These are phyloP conservation scores for Excalfactoria chinensis DNA, from an alignment of 2,113 vertebrate species.

Conservation along the genomic window DNA sequence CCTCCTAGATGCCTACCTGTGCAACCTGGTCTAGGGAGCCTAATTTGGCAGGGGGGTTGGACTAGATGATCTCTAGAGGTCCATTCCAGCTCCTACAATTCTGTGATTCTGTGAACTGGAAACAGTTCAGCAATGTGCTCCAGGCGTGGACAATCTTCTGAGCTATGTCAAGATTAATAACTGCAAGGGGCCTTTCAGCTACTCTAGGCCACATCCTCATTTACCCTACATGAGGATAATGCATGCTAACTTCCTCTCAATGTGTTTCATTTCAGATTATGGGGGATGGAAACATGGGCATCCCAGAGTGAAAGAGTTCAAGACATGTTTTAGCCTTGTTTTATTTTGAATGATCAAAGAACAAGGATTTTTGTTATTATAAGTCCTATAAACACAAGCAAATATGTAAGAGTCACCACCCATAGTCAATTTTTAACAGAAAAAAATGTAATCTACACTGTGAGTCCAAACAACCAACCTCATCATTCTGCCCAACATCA, in stretches of 20 bases:
- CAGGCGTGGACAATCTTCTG: background rate
- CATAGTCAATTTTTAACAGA: background rate
- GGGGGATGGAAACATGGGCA: background rate
- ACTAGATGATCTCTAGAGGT: no score
- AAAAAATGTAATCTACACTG: background rate
- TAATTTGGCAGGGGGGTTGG: no score
- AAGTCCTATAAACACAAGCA: background rate
- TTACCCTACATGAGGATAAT: background rate
- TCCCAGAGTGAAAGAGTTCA: background rate
- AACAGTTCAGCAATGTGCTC: background rate
- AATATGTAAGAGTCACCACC: background rate
- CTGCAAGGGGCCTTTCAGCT: background rate
- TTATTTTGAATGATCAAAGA: background rate
- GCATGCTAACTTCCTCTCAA: background rate
- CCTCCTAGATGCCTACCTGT: no score
- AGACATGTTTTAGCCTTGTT: background rate
- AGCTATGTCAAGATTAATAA: background rate
- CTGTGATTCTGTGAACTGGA: background rate
- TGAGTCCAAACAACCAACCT: background rate
- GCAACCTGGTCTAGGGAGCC: no score
- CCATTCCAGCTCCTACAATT: no score
- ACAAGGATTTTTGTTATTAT: background rate
- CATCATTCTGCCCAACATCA: background rate
- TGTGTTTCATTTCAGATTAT: background rate
- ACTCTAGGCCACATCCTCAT: accelerated